Percentiles rank a stretch among this genome's conserved stretches.
Conservation (phyloP, 2,113 vertebrate species). For the Pavo muticus region DNA sequence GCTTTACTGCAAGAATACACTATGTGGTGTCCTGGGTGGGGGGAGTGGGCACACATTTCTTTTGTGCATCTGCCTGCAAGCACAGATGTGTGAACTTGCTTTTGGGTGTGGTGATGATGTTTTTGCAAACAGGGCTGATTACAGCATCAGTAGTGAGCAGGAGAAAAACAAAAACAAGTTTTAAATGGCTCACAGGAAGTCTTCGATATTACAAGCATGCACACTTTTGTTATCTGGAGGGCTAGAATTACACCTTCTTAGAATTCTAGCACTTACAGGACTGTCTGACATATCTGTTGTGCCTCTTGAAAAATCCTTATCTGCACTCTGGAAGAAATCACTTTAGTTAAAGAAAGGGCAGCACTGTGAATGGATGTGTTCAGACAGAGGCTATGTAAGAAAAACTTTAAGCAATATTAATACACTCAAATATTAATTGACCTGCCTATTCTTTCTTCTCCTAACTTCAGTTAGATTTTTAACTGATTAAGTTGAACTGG, state of each 20-base stretch:
- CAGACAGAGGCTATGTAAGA: not conserved
- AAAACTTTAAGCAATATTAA: not conserved
- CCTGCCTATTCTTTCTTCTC: not conserved
- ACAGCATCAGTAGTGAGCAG: not conserved
- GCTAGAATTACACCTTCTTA: not conserved
- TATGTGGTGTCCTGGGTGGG: rapidly evolving
- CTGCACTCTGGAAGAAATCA: not conserved
- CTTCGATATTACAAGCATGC: not conserved
- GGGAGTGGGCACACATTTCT: not conserved
- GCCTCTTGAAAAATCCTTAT: not conserved
- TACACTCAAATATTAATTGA: not conserved
- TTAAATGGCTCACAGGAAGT: constrained; percentile 19
- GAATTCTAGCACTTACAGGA: not conserved
- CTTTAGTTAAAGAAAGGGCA: not conserved
- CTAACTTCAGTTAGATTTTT: not conserved
- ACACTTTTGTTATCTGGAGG: not conserved
- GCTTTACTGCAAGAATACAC: rapidly evolving
- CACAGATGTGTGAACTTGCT: not conserved
- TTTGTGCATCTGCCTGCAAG: not conserved
- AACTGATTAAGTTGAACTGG: not conserved
- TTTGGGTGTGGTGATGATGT: not conserved
- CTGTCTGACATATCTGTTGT: not conserved
- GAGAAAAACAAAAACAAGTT: constrained; percentile 16
- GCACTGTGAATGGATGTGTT: not conserved
- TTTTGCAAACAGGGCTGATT: not conserved